Evolutionary conservation across 2,888 invertebrate genomes (phyloP).

Genomic region (Ectemnius continuus): DNA sequence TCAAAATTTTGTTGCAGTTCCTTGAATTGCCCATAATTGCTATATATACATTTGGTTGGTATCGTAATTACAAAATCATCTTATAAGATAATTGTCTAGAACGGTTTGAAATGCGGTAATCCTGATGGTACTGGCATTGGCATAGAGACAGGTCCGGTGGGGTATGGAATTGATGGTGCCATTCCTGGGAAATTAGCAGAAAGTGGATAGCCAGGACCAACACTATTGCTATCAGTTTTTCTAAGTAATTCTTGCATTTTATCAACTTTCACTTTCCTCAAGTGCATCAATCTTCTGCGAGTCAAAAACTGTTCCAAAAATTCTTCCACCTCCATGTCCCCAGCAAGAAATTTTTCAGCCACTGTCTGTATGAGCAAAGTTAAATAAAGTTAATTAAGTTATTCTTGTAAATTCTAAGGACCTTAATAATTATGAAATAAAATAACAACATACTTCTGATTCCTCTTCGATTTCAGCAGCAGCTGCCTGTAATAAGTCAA

Average conservation of each 20-base stretch:
- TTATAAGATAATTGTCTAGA: conserved; percentile 38
- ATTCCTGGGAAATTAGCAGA: conserved; percentile 78
- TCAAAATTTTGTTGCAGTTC: background rate
- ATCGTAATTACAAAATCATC: background rate
- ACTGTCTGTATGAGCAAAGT: conserved; percentile 78
- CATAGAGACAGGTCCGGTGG: conserved; percentile 86
- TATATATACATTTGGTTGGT: conserved; percentile 9
- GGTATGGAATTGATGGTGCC: conserved; percentile 82
- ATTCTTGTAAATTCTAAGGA: background rate
- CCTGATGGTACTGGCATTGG: conserved; percentile 82
- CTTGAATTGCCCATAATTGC: conserved; percentile 8
- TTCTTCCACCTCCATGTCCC: conserved; percentile 85
- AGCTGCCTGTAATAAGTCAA: conserved; percentile 93
- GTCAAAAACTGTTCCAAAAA: conserved; percentile 92
- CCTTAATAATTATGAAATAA: background rate
- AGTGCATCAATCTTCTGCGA: conserved; percentile 87
- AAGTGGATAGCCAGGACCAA: conserved; percentile 67
- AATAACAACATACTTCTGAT: conserved; percentile 84
- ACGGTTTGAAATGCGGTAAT: conserved; percentile 61
- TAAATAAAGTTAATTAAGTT: background rate
- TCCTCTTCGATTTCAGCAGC: conserved; percentile 96
- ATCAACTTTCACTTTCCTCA: conserved; percentile 93
- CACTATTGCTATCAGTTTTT: conserved; percentile 70
- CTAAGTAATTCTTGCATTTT: conserved; percentile 90
- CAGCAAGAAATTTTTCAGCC: conserved; percentile 89